Base-by-base conservation (phyloP, 2,888 invertebrate genomes). In the Baccha elongata region DNA sequence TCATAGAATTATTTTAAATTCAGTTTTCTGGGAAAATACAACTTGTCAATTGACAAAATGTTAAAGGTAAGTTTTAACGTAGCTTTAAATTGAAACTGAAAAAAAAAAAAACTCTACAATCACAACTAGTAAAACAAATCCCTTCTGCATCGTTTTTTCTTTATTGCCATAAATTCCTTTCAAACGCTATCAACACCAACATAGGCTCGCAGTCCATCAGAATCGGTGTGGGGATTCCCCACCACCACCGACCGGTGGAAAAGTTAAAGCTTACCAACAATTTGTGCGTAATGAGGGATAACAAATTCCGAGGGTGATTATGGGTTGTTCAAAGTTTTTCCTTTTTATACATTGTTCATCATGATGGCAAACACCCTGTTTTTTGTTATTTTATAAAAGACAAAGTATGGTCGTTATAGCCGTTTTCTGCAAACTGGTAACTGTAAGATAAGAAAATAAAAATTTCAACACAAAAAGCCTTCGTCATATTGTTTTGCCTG, bases 231-330 rank as follows among this genome's bases (percentile, higher is more conserved):
- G n/a, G n/a, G n/a, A n/a, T n/a, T n/a, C n/a, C n/a, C n/a, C n/a
- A 26, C 3, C 26, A 26, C 3, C 26, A 26, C 26, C 6, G 58
- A 67, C 17, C 65, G 67, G 44, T 64, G 50, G 46, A 50, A 62
- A 60, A 67, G 35, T 53, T 76, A 53, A 46, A 76, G 67, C 74
- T 75, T 60, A 52, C 71, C 42, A 71, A 32, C 69, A 75, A 75
- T 75, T 81, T 75, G 58, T 52, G 46, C 71, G 75, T 81, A 81
- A 81, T 81, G 81, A 81, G 81, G 81, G 81, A 75, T 75, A 81
- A 75, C 75, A 75, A 81, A 81, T 81, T 81, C 60, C 46, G 64
- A 65, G 50, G 52, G 65, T 65, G 58, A 81, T 81, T 81, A 81
- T 65, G 68, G 69, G 65, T 26, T 15, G 58, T 65, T 75, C 60